Evolutionary conservation across 2,888 invertebrate genomes (phyloP).

Genomic region (Acanthacorydalis orientalis): DNA sequence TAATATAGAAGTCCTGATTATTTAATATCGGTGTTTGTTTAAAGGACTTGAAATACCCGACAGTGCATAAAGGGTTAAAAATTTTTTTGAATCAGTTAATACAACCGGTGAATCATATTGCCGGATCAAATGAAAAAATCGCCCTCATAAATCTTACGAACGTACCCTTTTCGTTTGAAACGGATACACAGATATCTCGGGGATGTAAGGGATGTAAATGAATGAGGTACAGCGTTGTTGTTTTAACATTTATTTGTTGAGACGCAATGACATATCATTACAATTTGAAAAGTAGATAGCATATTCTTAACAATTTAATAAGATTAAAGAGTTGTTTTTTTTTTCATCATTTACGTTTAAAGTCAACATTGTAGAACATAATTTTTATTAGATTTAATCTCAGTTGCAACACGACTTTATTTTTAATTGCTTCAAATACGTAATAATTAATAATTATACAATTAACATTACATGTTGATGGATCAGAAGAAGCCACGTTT

Average conservation of each 20-base stretch:
- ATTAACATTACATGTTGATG: neutral
- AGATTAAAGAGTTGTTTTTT: neutral
- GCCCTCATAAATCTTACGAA: no score
- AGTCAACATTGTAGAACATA: neutral
- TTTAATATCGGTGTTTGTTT: no score
- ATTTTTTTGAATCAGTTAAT: no score
- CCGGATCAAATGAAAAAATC: no score
- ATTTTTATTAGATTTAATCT: neutral
- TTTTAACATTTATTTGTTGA: conserved; percentile 3
- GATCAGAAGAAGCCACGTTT: no score
- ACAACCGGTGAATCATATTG: no score
- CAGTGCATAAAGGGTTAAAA: no score
- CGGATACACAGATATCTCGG: neutral
- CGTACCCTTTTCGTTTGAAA: neutral
- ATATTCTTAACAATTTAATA: conserved; percentile 1
- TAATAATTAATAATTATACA: neutral
- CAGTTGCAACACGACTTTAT: conserved; percentile 1
- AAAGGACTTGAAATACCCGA: no score
- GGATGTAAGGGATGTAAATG: no score
- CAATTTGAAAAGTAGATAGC: conserved; percentile 3
- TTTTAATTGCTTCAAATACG: neutral
- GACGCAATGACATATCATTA: conserved; percentile 4
- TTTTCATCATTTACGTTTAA: neutral
- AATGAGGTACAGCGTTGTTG: no score
- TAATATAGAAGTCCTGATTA: no score